Base-by-base conservation (phyloP, 2,797 vertebrate species). In the Acrossocheilus fasciatus region DNA sequence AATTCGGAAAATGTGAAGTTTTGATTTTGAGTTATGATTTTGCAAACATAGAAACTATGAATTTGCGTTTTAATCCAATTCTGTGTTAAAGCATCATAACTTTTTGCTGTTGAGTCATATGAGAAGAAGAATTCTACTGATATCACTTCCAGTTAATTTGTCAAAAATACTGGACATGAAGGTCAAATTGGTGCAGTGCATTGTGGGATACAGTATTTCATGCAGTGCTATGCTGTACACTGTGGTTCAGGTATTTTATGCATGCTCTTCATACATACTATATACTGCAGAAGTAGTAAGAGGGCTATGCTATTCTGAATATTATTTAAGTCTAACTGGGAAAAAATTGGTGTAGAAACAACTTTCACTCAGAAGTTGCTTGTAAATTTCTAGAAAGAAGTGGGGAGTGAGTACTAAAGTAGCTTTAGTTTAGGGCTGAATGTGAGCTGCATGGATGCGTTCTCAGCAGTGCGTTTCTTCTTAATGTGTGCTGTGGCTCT, bases 401-500 rank as follows among this genome's bases (percentile, higher is more conserved):
- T 8, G 14, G 30, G 30, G 15, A 66, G 64, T 66, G 15, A 66
- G 30, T 66, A 3, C 26, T 34, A 34, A 17, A 81, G 30, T 52
- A n/a, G 66, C 45, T 72, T 18, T 72, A 45, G 7, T 47, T 82
- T 36, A 7, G 47, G n/a, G 9, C 10, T 64, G 45, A 43, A 62
- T 76, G 36, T 74, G 74, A 79, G 79, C 36, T 82, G 69, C 59
- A 59, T 81, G 82, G 47, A 69, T 87, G 54, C 11, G 18, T 70
- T n/a, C 59, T 43, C 83, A 34, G 45, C 34, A 20, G 34, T 17
- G 39, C 12, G 2, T 45, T 66, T 50, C 14, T 4, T 50, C 43
- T 70, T 87, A 88, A 90, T 88, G 89, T 78, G 87, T 18, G 84
- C 62, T 26, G 36, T 90, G 89, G 89, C 87, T 82, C 84, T 47